phyloP scores from a whole-genome alignment of 1,140 invertebrate genomes.

The Mesaphorura yosii region DNA sequence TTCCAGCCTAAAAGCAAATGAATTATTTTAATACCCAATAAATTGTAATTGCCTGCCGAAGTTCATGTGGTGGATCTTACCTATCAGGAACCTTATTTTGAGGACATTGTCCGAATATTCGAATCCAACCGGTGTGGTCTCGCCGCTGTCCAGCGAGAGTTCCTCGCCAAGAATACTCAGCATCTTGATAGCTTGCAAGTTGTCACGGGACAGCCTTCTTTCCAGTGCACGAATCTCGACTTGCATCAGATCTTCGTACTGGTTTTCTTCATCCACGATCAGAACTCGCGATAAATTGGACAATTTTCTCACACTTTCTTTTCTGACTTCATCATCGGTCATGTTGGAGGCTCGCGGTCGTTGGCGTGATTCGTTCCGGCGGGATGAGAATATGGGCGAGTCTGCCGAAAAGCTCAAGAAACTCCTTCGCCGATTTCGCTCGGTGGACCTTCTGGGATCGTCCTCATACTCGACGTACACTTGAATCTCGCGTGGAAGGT shows the following conservation, averaged over 20 bases:
- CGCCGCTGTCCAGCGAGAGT: not conserved
- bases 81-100: not conserved
- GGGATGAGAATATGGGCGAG: no score
- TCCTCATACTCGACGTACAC: no score
- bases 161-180: no score
- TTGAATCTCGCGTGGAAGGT: no score
- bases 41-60: not conserved
- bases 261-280: not conserved
- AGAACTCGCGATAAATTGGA: not conserved
- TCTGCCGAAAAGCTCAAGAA: no score
- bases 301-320: no score
- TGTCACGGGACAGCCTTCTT: not conserved
- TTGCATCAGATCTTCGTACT: not conserved
- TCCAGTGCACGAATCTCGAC: not conserved
- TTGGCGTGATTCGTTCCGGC: no score
- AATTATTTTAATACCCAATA: not conserved
- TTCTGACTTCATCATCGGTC: no score
- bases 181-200: not conserved
- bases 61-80: not conserved
- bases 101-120: not conserved
- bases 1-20: not conserved
- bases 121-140: not conserved
- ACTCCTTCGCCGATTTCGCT: no score
- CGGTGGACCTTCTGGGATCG: no score
- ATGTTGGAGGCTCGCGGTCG: no score